phyloP scores from a whole-genome alignment of 2,888 invertebrate genomes.

The Selenia dentaria region DNA sequence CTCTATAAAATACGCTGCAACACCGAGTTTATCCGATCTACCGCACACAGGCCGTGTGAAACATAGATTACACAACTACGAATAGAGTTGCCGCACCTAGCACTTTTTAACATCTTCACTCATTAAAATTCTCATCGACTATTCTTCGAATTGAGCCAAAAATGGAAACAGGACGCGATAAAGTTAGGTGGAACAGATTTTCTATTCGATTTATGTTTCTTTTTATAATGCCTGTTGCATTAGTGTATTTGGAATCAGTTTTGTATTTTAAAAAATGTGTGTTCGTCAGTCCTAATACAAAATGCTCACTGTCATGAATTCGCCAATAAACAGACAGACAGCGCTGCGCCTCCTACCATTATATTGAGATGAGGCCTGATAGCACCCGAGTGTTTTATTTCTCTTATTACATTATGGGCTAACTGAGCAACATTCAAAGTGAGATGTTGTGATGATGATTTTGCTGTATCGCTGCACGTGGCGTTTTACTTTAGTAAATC shows the following conservation, averaged over 20 bases:
- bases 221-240: not conserved
- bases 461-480: slow-evolving; percentile 13
- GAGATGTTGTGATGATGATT: slow-evolving; percentile 49
- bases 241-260: not conserved
- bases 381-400: slow-evolving; percentile 33
- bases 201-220: not conserved
- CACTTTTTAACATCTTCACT: slow-evolving; percentile 5
- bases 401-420: slow-evolving; percentile 21
- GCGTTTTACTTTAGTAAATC: slow-evolving; percentile 23
- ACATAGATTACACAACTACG: slow-evolving; percentile 16
- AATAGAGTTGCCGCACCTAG: slow-evolving; percentile 1
- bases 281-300: slow-evolving; percentile 42
- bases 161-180: slow-evolving; percentile 9
- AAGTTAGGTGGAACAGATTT: slow-evolving; percentile 5
- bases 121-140: slow-evolving; percentile 12
- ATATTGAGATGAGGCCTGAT: slow-evolving; percentile 76
- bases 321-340: slow-evolving; percentile 52
- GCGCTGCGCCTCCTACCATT: slow-evolving; percentile 66
- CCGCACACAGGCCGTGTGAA: slow-evolving; percentile 23
- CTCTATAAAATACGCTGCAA: slow-evolving; percentile 25
- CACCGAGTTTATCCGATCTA: slow-evolving; percentile 25
- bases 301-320: slow-evolving; percentile 59
- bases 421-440: slow-evolving; percentile 31
- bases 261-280: slow-evolving; percentile 25
- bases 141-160: slow-evolving; percentile 9